Percentiles rank a stretch among this genome's conserved stretches.
Conservation (phyloP, 2,797 vertebrate genomes). For the Periparus ater region DNA sequence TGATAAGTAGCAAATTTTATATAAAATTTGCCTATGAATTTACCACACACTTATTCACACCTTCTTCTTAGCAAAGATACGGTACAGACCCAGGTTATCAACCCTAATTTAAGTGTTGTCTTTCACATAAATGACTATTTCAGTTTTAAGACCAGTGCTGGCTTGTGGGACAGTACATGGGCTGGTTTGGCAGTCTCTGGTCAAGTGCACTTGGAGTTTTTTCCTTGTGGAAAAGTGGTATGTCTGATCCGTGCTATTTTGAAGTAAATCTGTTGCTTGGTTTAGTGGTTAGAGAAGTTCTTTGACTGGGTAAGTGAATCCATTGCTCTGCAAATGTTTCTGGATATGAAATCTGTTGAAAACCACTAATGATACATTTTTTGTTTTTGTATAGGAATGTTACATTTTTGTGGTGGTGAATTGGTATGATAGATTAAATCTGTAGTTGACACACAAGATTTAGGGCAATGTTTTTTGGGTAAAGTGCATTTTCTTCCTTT, state of each 20-base stretch:
- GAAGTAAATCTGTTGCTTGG: slow-evolving; percentile 51
- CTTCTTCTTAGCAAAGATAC: neutral
- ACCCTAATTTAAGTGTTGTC: neutral
- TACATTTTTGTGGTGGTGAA: slow-evolving; percentile 67
- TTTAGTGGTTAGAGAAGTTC: slow-evolving; percentile 60
- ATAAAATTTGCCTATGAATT: neutral
- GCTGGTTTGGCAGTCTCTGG: neutral
- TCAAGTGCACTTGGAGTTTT: neutral
- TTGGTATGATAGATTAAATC: slow-evolving; percentile 44
- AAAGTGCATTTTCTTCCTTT: slow-evolving; percentile 12
- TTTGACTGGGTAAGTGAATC: slow-evolving; percentile 53
- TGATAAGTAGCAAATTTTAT: neutral
- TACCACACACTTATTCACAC: neutral
- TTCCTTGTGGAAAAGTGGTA: neutral
- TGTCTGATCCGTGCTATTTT: slow-evolving; percentile 44
- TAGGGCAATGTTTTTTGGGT: neutral
- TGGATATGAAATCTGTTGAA: slow-evolving; percentile 49
- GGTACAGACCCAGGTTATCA: neutral
- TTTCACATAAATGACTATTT: neutral
- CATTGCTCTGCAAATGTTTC: slow-evolving; percentile 59
- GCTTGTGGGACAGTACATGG: neutral
- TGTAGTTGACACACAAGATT: slow-evolving; percentile 18
- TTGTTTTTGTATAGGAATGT: slow-evolving; percentile 61
- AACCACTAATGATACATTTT: slow-evolving; percentile 66
- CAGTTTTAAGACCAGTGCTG: neutral